Evolutionary conservation across 2,797 vertebrate genomes (phyloP).

Genomic region (Epinephelus coioides): DNA sequence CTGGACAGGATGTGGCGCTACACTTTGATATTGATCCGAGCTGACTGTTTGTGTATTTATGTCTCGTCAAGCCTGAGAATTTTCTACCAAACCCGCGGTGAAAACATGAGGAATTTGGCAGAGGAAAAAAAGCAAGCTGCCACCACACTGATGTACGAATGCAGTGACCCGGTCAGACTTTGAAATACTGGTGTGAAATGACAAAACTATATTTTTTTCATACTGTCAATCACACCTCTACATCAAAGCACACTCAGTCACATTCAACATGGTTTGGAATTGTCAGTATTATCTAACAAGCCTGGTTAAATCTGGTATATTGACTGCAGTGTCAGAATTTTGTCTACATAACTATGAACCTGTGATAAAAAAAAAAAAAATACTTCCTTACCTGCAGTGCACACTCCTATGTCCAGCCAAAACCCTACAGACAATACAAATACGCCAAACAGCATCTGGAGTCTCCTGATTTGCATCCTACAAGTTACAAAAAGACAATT

Average conservation of each 20-base stretch:
- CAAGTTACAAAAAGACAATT: constrained; percentile 31
- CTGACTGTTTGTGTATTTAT: constrained; percentile 77
- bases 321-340: neutral
- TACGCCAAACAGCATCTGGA: constrained; percentile 62
- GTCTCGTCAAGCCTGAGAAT: constrained; percentile 68
- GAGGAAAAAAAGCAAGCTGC: constrained; percentile 50
- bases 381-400: constrained; percentile 79
- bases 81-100: constrained; percentile 66
- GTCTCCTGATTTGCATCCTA: constrained; percentile 58
- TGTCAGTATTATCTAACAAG: neutral
- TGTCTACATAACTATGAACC: neutral
- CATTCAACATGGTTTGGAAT: neutral
- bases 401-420: constrained; percentile 68
- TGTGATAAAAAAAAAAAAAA: constrained; percentile 5
- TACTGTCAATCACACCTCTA: neutral
- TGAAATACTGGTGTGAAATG: constrained; percentile 18
- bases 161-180: constrained; percentile 54
- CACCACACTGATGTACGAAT: constrained; percentile 50
- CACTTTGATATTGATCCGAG: constrained; percentile 78
- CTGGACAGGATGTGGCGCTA: constrained; percentile 81
- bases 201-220: neutral
- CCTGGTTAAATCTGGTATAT: neutral
- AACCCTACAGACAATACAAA: constrained; percentile 61
- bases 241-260: neutral
- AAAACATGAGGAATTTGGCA: constrained; percentile 72